phyloP scores from a whole-genome alignment of 1,140 invertebrate species.

The Megalopta genalis region DNA sequence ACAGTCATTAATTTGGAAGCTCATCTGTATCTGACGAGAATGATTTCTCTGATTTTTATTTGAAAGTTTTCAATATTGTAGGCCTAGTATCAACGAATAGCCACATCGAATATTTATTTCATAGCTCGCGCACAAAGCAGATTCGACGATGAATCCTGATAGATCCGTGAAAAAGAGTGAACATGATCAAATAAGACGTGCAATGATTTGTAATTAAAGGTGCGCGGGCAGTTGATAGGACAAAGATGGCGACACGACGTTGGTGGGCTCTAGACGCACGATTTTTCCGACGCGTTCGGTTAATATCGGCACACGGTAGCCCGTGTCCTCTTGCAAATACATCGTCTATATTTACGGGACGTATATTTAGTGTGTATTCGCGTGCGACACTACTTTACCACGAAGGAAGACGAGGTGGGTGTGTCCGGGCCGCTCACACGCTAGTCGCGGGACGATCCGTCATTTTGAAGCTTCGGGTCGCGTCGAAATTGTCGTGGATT shows the following conservation, averaged over 20 bases:
- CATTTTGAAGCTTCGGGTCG: constrained; percentile 72
- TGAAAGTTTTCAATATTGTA: no score
- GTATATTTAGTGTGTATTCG: constrained; percentile 76
- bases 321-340: constrained; percentile 78
- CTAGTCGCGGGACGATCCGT: constrained; percentile 70
- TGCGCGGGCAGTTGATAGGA: not conserved
- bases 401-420: constrained; percentile 70
- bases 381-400: constrained; percentile 68
- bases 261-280: constrained; percentile 16
- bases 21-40: no score
- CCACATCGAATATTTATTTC: no score
- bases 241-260: not conserved
- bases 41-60: no score
- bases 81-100: no score
- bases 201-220: no score
- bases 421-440: constrained; percentile 73
- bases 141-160: no score
- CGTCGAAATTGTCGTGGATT: constrained; percentile 48
- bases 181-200: no score
- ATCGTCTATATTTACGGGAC: constrained; percentile 76
- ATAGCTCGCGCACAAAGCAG: no score
- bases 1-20: no score
- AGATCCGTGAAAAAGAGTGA: no score
- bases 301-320: constrained; percentile 61
- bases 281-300: constrained; percentile 4